These are phyloP conservation scores for Parazoanthus swiftii DNA, from an alignment of 92 coral and sea anemone species.

Conservation along the genomic window DNA sequence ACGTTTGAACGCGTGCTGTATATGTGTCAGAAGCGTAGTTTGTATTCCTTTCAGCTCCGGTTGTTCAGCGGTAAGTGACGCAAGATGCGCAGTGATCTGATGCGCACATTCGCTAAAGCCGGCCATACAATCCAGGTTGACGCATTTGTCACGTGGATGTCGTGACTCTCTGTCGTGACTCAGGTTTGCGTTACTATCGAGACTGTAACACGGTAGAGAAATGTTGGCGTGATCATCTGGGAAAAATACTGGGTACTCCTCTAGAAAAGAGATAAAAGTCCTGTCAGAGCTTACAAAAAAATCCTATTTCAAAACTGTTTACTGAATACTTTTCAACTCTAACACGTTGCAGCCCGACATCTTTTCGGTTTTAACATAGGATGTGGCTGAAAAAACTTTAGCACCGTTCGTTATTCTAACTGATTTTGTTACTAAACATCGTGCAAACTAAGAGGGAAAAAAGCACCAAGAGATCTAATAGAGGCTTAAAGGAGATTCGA, in stretches of 20 bases:
- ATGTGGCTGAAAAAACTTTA: too few relatives aligned
- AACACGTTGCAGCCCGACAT: neutral
- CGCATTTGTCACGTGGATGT: neutral
- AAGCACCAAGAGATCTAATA: too few relatives aligned
- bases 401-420: neutral
- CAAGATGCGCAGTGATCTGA: slow-evolving; percentile 25
- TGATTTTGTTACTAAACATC: too few relatives aligned
- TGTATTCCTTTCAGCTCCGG: slow-evolving; percentile 21
- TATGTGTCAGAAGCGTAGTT: slow-evolving; percentile 1
- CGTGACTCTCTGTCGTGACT: slow-evolving; percentile 4
- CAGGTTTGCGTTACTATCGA: neutral
- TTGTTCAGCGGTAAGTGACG: slow-evolving; percentile 6
- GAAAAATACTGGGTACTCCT: neutral
- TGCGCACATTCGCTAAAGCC: slow-evolving; percentile 39
- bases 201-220: neutral
- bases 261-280: neutral
- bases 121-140: slow-evolving; percentile 13
- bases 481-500: too few relatives aligned
- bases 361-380: too few relatives aligned
- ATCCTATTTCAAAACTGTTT: neutral
- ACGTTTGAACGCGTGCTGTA: slow-evolving; percentile 17
- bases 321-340: neutral
- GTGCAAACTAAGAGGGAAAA: too few relatives aligned
- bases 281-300: neutral
- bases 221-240: slow-evolving; percentile 14